Evolutionary conservation across 2,888 invertebrate species (phyloP).

Genomic region (Maniola hyperantus): DNA sequence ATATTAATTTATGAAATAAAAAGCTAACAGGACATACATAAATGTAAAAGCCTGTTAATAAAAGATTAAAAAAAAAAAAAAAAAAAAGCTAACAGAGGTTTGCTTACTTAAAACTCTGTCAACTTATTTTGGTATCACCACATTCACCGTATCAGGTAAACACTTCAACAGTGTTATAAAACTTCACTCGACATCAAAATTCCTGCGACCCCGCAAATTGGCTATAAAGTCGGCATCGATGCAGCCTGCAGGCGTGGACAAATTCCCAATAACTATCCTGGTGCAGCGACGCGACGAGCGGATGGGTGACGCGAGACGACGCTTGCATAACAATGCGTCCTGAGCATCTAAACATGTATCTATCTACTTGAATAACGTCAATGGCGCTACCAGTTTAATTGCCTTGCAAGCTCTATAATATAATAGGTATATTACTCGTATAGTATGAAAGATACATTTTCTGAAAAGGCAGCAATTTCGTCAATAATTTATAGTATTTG

Average conservation of each 20-base stretch:
- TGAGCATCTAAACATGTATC: conserved; percentile 12
- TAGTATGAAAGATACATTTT: too few relatives aligned
- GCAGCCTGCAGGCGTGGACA: conserved; percentile 55
- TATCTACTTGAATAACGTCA: conserved; percentile 4
- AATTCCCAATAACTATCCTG: conserved; percentile 51
- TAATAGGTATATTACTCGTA: too few relatives aligned
- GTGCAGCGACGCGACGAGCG: conserved; percentile 65
- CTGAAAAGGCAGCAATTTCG: too few relatives aligned
- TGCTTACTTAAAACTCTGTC: too few relatives aligned
- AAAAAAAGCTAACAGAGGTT: too few relatives aligned
- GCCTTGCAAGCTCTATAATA: not conserved
- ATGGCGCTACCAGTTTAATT: not conserved
- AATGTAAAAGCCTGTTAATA: too few relatives aligned
- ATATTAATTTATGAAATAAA: too few relatives aligned
- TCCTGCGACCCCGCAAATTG: conserved; percentile 33
- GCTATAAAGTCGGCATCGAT: conserved; percentile 42
- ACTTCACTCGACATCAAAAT: conserved; percentile 20
- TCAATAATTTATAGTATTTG: too few relatives aligned
- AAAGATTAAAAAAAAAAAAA: too few relatives aligned
- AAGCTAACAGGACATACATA: too few relatives aligned
- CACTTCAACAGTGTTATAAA: conserved; percentile 1
- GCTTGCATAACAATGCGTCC: conserved; percentile 62
- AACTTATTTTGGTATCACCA: not conserved
- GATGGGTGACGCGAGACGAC: conserved; percentile 56
- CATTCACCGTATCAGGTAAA: not conserved